Percentiles rank a stretch among this genome's conserved stretches.
Conservation (phyloP, 2,888 invertebrate genomes). For the Agriotes lineatus region DNA sequence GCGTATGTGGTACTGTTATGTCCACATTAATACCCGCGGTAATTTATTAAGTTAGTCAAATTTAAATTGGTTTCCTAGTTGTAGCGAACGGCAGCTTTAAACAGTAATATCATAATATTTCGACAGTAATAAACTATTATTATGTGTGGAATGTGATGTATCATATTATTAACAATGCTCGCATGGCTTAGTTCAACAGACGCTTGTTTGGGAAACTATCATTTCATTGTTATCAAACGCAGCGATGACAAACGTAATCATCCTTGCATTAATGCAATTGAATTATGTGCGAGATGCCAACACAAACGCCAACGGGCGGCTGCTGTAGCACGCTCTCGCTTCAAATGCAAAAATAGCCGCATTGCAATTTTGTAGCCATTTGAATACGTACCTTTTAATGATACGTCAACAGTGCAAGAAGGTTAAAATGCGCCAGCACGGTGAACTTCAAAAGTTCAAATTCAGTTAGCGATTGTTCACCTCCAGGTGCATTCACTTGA, state of each 20-base stretch:
- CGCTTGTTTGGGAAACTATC: constrained; percentile 29
- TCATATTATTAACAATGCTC: constrained; percentile 28
- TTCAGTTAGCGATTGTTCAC: too few relatives aligned
- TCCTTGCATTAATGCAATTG: constrained; percentile 30
- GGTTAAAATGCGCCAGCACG: not conserved
- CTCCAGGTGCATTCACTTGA: too few relatives aligned
- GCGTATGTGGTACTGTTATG: too few relatives aligned
- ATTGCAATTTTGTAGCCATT: constrained; percentile 23
- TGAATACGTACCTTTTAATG: constrained; percentile 18
- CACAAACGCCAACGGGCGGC: constrained; percentile 25
- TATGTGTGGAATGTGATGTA: constrained; percentile 32
- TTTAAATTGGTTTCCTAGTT: constrained; percentile 12
- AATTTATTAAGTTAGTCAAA: too few relatives aligned
- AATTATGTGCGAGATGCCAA: constrained; percentile 33
- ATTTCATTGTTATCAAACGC: constrained; percentile 36
- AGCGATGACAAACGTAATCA: constrained; percentile 34
- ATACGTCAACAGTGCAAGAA: not conserved
- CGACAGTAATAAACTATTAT: constrained; percentile 26
- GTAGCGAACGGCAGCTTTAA: not conserved
- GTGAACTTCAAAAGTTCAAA: too few relatives aligned
- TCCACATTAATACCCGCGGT: too few relatives aligned
- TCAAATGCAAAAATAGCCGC: constrained; percentile 26
- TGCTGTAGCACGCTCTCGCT: constrained; percentile 22
- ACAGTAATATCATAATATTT: constrained; percentile 22
- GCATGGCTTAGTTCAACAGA: constrained; percentile 24